Evolutionary conservation across 2,797 vertebrate species (phyloP), one percentile per base, ranked within the genome.

Genomic region (Chaenodraco wilsoni): DNA sequence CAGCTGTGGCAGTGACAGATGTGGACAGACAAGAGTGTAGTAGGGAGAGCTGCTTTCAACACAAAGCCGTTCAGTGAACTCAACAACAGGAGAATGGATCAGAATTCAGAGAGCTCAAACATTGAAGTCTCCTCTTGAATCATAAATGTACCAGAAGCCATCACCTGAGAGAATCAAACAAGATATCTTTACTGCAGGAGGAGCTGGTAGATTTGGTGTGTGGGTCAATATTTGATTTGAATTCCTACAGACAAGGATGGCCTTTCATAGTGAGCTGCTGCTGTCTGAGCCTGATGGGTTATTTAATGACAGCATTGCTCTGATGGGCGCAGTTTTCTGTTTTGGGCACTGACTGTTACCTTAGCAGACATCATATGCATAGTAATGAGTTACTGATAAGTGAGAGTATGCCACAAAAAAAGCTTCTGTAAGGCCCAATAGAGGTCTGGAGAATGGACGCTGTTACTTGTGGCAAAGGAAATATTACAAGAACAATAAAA

Each of bases 1-100:
- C 76, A 60, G 67, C 59, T 58, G 51, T 84, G 82, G 74, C 84
- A 75, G 74, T 85, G 90, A 89, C 65, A 61, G 81, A 89, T 86
- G 79, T 69, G 63, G 69, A 62, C 33, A 63, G 81, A 84, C 72
- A 72, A 55, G 65, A 75, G 57, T 10, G 0, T 70, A 84, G 74
- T 49, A 56, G 41, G 14, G 33, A 72, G 65, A 74, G 68, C 55
- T 16, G n/a, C 55, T 74, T 81, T 84, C 46, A 70, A 69, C 64
- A 49, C 63, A 55, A 78, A 70, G 69, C 65, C 13, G 44, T 63
- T 79, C 74, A 65, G 21, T 55, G 44, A 84, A 72, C 82, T 75
- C 74, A 57, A 64, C 79, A 72, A 58, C 31, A 72, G 41, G 65
- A 67, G 66, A 71, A 74, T 66, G 65, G 73, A 65, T 67, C 68